These are phyloP conservation scores for Protonemura montana DNA, from an alignment of 2,888 invertebrate species.

Conservation along the genomic window DNA sequence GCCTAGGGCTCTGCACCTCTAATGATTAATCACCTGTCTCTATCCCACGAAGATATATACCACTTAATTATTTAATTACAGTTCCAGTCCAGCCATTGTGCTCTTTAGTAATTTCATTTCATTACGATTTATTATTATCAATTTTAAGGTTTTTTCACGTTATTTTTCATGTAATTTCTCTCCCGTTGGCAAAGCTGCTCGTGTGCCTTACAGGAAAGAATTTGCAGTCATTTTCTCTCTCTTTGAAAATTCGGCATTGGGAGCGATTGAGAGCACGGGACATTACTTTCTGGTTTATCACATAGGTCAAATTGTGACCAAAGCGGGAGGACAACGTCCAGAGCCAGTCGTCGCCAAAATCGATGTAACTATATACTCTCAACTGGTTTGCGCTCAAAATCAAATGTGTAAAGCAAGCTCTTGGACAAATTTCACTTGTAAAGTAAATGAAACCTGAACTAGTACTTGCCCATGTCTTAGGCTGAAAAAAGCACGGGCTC, in stretches of 20 bases:
- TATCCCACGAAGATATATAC: conserved; percentile 12
- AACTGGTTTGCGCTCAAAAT: neutral
- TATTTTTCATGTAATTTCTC: neutral
- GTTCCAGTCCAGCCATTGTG: neutral
- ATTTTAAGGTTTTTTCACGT: neutral
- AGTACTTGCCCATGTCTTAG: neutral
- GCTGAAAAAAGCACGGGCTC: neutral
- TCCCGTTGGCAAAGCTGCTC: too few relatives aligned
- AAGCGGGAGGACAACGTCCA: neutral
- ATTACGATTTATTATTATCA: conserved; percentile 12
- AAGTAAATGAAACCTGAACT: neutral
- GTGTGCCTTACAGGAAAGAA: too few relatives aligned
- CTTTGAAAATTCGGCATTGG: neutral
- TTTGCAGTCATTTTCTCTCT: too few relatives aligned
- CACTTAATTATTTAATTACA: conserved; percentile 12
- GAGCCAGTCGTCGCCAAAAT: neutral
- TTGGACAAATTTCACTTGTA: neutral
- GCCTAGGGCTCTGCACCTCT: neutral
- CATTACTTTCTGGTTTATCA: neutral
- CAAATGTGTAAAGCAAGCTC: neutral
- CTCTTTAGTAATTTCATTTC: neutral
- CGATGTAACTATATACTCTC: neutral
- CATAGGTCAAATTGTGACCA: neutral
- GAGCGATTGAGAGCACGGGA: neutral
- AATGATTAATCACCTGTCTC: conserved; percentile 12